A percentile compares a stretch with the other conserved stretches of the same genome.
Conservation (phyloP, 2,888 invertebrate genomes). For the Morpho helenor region DNA sequence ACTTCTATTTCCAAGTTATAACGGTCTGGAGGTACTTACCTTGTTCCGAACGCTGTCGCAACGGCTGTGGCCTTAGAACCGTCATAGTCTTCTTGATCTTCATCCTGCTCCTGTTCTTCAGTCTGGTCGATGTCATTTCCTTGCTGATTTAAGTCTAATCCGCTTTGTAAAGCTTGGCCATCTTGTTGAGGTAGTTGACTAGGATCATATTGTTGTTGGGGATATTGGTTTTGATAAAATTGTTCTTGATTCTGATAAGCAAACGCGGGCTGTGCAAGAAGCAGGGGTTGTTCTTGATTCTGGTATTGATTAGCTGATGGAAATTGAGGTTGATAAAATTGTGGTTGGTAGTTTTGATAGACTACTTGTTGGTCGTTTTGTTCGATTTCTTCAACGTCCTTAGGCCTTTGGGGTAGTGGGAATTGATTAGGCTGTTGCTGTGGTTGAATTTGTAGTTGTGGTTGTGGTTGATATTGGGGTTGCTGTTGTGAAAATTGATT, state of each 20-base stretch:
- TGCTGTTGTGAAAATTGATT: slow-evolving; percentile 19
- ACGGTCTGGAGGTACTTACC: slow-evolving; percentile 41
- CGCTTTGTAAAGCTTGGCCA: slow-evolving; percentile 46
- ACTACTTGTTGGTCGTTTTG: slow-evolving; percentile 27
- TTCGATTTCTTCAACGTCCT: slow-evolving; percentile 28
- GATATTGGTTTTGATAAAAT: slow-evolving; percentile 29
- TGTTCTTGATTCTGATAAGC: slow-evolving; percentile 38
- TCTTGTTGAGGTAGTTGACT: slow-evolving; percentile 30
- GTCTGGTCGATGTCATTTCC: slow-evolving; percentile 56
- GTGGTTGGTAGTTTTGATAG: slow-evolving; percentile 34
- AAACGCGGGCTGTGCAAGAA: slow-evolving; percentile 28
- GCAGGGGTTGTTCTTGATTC: slow-evolving; percentile 30
- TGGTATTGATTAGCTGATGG: slow-evolving; percentile 25
- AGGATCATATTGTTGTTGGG: slow-evolving; percentile 24
- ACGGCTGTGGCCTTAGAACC: slow-evolving; percentile 56
- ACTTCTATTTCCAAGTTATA: too few relatives aligned
- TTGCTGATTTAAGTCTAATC: slow-evolving; percentile 57
- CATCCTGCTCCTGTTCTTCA: slow-evolving; percentile 42
- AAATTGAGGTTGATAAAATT: slow-evolving; percentile 29
- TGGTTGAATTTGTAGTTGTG: slow-evolving; percentile 16
- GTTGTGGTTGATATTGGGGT: slow-evolving; percentile 18
- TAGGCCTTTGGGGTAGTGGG: slow-evolving; percentile 18
- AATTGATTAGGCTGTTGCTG: slow-evolving; percentile 17
- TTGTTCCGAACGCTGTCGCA: slow-evolving; percentile 67
- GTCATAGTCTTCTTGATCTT: slow-evolving; percentile 35